Conservation (phyloP, 1,140 invertebrate species). For the Bombus vancouverensis region DNA sequence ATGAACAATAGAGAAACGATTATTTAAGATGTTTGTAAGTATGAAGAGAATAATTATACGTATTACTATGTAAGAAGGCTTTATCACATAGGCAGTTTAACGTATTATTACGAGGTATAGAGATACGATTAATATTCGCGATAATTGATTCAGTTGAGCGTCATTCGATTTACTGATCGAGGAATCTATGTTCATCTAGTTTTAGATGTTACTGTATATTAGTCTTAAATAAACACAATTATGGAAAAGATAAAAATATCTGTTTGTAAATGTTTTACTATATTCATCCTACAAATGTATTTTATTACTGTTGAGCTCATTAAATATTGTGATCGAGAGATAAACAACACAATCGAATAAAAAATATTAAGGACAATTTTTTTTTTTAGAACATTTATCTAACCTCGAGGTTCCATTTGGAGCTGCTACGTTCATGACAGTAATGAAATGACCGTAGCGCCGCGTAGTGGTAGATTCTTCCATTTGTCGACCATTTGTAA, state of each 20-base stretch:
- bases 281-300: background rate
- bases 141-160: slow-evolving; percentile 55
- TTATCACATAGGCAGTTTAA: slow-evolving; percentile 82
- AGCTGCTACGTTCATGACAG: background rate
- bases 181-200: slow-evolving; percentile 62
- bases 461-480: slow-evolving; percentile 57
- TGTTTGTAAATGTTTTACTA: background rate
- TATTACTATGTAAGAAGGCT: slow-evolving; percentile 51
- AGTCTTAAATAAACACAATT: slow-evolving; percentile 68
- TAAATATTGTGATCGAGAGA: background rate
- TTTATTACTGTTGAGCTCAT: too few relatives aligned
- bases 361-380: background rate
- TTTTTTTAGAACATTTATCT: background rate
- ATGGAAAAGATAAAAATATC: slow-evolving; percentile 29
- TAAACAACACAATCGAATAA: background rate
- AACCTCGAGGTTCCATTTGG: background rate
- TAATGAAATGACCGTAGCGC: slow-evolving; percentile 2
- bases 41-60: slow-evolving; percentile 68
- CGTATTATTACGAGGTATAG: slow-evolving; percentile 44
- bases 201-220: slow-evolving; percentile 62
- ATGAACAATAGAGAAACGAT: slow-evolving; percentile 55
- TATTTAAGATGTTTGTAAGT: slow-evolving; percentile 43
- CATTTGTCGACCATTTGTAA: slow-evolving; percentile 56
- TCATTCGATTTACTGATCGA: slow-evolving; percentile 49
- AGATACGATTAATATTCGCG: slow-evolving; percentile 58